phyloP scores from a whole-genome alignment of 2,113 vertebrate genomes.

The Thomomys bottae region DNA sequence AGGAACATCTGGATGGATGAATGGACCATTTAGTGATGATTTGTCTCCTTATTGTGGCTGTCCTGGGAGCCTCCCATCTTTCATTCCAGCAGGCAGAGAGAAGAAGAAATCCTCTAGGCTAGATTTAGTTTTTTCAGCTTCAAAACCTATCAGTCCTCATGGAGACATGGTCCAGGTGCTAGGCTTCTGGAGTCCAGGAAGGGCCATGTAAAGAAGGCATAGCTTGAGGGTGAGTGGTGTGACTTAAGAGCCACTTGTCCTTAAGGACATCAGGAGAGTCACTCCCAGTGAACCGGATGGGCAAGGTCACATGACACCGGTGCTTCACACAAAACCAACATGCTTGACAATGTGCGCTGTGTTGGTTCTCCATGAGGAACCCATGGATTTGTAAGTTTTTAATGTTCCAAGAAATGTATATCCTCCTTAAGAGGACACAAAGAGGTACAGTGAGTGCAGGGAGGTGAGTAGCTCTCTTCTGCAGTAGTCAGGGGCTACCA shows the following conservation, averaged over 20 bases:
- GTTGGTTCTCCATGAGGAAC: neutral
- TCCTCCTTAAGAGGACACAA: too few relatives aligned
- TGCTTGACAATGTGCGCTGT: neutral
- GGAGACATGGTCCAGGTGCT: neutral
- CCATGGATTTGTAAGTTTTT: neutral
- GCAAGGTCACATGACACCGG: neutral
- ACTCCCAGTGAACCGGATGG: neutral
- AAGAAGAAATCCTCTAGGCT: neutral
- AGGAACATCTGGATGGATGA: neutral
- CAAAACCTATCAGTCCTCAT: neutral
- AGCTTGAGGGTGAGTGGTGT: neutral
- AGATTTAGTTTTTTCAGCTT: neutral
- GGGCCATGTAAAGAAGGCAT: neutral
- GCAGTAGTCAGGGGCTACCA: neutral
- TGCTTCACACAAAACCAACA: slow-evolving; percentile 9
- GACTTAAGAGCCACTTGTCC: neutral
- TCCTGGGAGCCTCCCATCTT: too few relatives aligned
- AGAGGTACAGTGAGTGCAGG: too few relatives aligned
- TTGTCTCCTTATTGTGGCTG: neutral
- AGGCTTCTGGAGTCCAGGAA: neutral
- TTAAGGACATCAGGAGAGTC: neutral
- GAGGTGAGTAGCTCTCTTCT: neutral
- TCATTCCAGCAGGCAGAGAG: neutral
- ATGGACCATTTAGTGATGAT: neutral
- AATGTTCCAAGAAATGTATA: neutral